These are phyloP conservation scores for Betta splendens DNA, from an alignment of 2,797 vertebrate genomes.

Conservation along the genomic window DNA sequence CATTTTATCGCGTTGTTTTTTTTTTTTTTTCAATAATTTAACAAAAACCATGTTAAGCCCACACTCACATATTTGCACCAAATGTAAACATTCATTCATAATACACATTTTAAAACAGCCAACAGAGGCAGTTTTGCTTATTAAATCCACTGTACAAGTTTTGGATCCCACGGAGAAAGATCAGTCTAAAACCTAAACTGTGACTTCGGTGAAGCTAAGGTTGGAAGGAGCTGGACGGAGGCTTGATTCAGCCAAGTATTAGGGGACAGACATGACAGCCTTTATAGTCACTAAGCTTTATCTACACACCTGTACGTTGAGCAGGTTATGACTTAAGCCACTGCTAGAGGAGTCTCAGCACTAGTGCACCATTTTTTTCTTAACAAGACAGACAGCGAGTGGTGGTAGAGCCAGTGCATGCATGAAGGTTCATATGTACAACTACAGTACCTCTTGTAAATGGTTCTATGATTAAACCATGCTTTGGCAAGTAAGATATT, in stretches of 20 bases:
- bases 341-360: constrained; percentile 22
- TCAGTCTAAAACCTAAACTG: constrained; percentile 44
- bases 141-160: constrained; percentile 59
- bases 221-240: constrained; percentile 46
- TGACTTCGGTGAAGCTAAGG: constrained; percentile 51
- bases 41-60: constrained; percentile 51
- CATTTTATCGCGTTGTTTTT: constrained; percentile 30
- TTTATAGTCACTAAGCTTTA: constrained; percentile 35
- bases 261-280: constrained; percentile 25
- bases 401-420: constrained; percentile 48
- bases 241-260: constrained; percentile 32
- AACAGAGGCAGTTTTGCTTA: constrained; percentile 45
- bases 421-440: constrained; percentile 60
- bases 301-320: constrained; percentile 36
- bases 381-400: constrained; percentile 30
- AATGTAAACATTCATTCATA: constrained; percentile 75
- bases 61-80: constrained; percentile 46
- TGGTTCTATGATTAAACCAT: constrained; percentile 48
- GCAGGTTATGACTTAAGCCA: constrained; percentile 24
- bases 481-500: constrained; percentile 56
- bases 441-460: constrained; percentile 62
- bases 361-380: not conserved
- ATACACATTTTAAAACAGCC: constrained; percentile 46
- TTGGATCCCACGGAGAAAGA: constrained; percentile 36
- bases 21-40: constrained; percentile 63